These are phyloP conservation scores for Ginglymostoma cirratum DNA, from an alignment of 2,113 vertebrate genomes.

Conservation along the genomic window DNA sequence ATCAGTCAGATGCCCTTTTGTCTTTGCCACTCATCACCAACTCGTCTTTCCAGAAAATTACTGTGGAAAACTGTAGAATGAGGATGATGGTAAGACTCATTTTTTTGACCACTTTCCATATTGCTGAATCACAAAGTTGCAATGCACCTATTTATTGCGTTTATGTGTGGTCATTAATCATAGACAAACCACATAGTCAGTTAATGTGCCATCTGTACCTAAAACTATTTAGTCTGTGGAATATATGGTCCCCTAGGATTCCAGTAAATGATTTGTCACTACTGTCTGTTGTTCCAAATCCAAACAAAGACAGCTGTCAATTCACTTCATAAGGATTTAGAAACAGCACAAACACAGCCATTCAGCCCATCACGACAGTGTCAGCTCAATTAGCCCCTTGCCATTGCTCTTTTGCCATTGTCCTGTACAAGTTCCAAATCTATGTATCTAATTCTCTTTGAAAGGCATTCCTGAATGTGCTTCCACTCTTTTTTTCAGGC, in stretches of 20 bases:
- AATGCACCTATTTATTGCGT: too few relatives aligned
- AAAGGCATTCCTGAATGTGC: not conserved
- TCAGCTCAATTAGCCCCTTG: not conserved
- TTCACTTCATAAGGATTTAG: not conserved
- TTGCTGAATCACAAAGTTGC: too few relatives aligned
- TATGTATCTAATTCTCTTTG: not conserved
- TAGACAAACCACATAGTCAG: not conserved
- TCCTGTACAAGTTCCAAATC: not conserved
- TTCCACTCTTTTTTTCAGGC: not conserved
- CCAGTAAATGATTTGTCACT: not conserved
- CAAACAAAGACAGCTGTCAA: not conserved
- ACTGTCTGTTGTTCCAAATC: not conserved
- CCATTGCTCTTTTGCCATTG: not conserved
- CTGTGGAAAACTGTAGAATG: too few relatives aligned
- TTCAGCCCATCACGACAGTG: not conserved
- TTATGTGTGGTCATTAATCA: too few relatives aligned
- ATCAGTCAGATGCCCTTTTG: not conserved
- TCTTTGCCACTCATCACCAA: too few relatives aligned
- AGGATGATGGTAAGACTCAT: too few relatives aligned
- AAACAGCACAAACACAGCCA: not conserved
- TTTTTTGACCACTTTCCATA: too few relatives aligned
- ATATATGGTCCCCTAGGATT: not conserved
- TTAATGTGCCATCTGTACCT: not conserved
- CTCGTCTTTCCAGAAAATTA: too few relatives aligned
- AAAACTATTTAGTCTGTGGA: not conserved